A percentile compares a stretch with the other conserved stretches of the same genome.
phyloP scores from a whole-genome alignment of 2,888 invertebrate species.

The Epinotia ramella region DNA sequence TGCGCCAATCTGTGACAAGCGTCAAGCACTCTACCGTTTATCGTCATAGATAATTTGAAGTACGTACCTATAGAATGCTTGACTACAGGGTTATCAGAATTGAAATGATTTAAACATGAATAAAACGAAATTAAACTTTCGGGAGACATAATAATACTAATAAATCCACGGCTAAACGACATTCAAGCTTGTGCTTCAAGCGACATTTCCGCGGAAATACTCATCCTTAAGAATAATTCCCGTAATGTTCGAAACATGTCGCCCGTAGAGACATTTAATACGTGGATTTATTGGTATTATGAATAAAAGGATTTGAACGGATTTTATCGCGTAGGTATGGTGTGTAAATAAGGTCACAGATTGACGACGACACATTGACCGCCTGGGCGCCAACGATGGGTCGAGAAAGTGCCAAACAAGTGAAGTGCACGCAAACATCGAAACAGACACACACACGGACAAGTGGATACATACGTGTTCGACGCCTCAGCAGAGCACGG shows the following conservation, averaged over 20 bases:
- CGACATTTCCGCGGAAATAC: too few species aligned
- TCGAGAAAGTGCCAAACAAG: slow-evolving; percentile 72
- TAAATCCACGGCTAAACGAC: too few species aligned
- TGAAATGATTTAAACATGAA: not conserved
- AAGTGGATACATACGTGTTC: slow-evolving; percentile 84
- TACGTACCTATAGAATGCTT: not conserved
- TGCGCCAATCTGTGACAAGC: not conserved
- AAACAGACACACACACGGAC: slow-evolving; percentile 83
- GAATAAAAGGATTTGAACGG: too few species aligned
- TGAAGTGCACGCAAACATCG: slow-evolving; percentile 83
- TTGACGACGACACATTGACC: slow-evolving; percentile 9
- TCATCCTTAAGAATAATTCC: too few species aligned
- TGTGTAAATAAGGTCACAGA: not conserved
- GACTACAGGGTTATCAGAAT: not conserved
- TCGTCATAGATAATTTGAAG: not conserved
- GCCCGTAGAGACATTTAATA: too few species aligned
- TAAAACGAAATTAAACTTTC: too few species aligned
- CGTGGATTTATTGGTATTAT: too few species aligned
- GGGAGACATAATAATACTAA: too few species aligned
- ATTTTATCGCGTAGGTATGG: too few species aligned
- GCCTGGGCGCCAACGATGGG: slow-evolving; percentile 60
- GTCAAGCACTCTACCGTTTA: not conserved
- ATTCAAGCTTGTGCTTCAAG: too few species aligned
- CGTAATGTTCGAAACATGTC: too few species aligned
- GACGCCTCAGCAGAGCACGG: slow-evolving; percentile 84